Evolutionary conservation across 2,797 vertebrate genomes (phyloP), one percentile per base, ranked within the genome.

Genomic region (Platyrinchus mystaceus): DNA sequence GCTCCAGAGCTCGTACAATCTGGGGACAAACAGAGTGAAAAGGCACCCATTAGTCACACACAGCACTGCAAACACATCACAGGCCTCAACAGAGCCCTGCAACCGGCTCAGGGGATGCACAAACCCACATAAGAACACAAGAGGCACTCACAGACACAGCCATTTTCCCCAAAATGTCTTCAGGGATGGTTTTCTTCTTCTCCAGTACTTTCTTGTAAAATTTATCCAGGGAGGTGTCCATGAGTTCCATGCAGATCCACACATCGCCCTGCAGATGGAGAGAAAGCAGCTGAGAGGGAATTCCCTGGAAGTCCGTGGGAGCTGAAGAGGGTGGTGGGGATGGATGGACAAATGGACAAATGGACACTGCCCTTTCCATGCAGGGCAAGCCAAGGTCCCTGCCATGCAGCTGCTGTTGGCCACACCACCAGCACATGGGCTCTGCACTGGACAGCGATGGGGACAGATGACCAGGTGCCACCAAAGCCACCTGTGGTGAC

Each of bases 171-270:
- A 98, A 28, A 53, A 98, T 98, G 73, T 98, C 98, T 86, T 98
- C 98, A 7, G 98, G 98, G 68, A 98, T 98, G 5, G 95, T 97
- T 94, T 97, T 97, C 85, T 97, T 97, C 93, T 98, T 98, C 37
- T 98, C 98, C 58, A 98, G 95, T 52, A 98, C 98, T 91, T 98
- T 98, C 94, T 98, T 97, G 87, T 98, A 98, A 92, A 98, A 98
- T 81, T 98, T 98, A 93, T 98, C 98, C 91, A 98, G 60, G 36
- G 98, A 98, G 1, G 97, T 98, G 81, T 98, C 98, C 98, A 98
- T 98, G 74, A 98, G 97, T 44, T 98, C 98, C 98, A 98, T 98
- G 95, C 98, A 98, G 95, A 98, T 98, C 98, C 98, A 98, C 55
- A 98, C 98, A 0, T 98, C 98, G 0, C 98, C 98, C 98, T 98